These are phyloP conservation scores for Akabosia matsudoensis DNA, from an alignment of 1,140 invertebrate species.

Conservation along the genomic window DNA sequence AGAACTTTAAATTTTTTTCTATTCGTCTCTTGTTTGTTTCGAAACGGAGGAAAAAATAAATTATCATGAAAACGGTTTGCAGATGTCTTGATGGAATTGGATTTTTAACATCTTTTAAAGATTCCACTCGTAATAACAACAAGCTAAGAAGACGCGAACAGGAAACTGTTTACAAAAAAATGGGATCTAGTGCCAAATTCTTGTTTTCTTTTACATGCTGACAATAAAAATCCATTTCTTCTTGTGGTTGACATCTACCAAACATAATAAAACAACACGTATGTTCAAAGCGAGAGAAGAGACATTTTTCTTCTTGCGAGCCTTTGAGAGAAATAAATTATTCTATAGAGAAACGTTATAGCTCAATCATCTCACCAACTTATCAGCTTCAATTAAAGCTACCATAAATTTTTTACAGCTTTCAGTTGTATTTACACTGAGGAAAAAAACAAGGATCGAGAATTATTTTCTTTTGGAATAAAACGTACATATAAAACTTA, in stretches of 20 bases:
- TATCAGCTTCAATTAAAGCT: no score
- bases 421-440: no score
- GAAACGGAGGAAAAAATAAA: constrained; percentile 14
- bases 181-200: not conserved
- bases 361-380: no score
- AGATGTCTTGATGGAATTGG: constrained; percentile 10
- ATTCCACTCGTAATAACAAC: not conserved
- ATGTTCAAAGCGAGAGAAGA: no score
- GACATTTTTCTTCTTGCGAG: no score
- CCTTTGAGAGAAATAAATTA: no score
- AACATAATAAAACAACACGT: not conserved
- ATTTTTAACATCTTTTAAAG: constrained; percentile 9
- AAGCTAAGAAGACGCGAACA: not conserved
- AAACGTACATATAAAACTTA: no score
- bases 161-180: not conserved
- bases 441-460: no score
- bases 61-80: constrained; percentile 23
- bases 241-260: constrained; percentile 1
- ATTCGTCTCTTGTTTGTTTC: not conserved
- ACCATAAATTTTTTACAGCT: no score
- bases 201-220: not conserved
- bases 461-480: no score
- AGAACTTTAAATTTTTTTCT: not conserved
- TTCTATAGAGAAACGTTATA: no score
- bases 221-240: constrained; percentile 6